phyloP scores from a whole-genome alignment of 2,888 invertebrate species.

The Anthrax anthrax region DNA sequence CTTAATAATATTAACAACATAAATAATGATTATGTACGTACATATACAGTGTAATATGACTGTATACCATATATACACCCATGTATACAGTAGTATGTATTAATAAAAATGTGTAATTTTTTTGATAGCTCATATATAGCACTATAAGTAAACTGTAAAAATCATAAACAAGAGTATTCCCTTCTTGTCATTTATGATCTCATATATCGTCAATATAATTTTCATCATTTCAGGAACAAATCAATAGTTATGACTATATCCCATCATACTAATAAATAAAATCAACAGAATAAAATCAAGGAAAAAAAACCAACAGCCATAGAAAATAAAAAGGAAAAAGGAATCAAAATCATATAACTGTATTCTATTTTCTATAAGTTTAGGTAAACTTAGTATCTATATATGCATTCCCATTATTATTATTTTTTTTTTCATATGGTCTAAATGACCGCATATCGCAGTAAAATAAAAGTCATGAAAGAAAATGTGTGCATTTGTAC shows the following conservation, averaged over 20 bases:
- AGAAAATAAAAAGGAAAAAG: no score
- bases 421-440: conserved; percentile 1
- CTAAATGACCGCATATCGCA: not conserved
- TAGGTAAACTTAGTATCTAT: no score
- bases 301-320: no score
- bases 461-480: no score
- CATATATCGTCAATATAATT: conserved; percentile 14
- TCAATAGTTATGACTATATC: conserved; percentile 14
- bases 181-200: conserved; percentile 11
- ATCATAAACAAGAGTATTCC: conserved; percentile 8
- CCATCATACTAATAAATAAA: not conserved
- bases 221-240: conserved; percentile 14
- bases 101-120: no score
- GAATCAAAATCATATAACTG: no score
- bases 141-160: not conserved
- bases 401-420: not conserved
- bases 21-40: conserved; percentile 8
- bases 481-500: not conserved
- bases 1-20: conserved; percentile 3
- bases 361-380: no score
- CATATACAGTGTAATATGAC: not conserved
- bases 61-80: no score
- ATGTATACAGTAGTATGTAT: no score
- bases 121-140: no score
- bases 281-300: no score